Percentiles rank a stretch among this genome's conserved stretches.
These are phyloP conservation scores for Oscheius onirici DNA, from an alignment of 2,888 invertebrate species.

Conservation along the genomic window DNA sequence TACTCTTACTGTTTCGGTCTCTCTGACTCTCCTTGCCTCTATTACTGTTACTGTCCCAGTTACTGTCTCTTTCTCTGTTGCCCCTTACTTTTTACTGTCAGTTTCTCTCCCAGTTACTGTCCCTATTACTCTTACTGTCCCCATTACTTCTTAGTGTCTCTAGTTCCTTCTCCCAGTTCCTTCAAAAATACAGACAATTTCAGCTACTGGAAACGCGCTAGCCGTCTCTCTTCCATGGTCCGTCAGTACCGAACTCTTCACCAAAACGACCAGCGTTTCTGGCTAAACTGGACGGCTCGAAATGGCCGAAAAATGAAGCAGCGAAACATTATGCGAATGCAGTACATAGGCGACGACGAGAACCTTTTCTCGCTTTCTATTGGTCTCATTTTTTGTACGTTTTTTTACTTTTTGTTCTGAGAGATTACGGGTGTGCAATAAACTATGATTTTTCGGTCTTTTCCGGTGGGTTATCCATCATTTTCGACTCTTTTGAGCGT, in stretches of 20 bases:
- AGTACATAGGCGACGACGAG: constrained; percentile 50
- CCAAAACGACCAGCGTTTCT: constrained; percentile 56
- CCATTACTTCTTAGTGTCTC: background rate
- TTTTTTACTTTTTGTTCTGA: background rate
- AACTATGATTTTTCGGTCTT: too few relatives aligned
- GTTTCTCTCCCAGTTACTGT: background rate
- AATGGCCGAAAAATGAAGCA: constrained; percentile 48
- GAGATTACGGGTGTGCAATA: background rate
- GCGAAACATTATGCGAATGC: constrained; percentile 38
- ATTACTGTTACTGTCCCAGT: too few relatives aligned
- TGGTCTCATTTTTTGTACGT: background rate
- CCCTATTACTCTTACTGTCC: background rate
- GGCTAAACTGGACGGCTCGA: constrained; percentile 52
- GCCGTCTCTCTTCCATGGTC: constrained; percentile 53
- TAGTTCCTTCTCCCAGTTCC: background rate
- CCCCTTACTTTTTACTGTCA: too few relatives aligned
- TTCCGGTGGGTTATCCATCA: too few relatives aligned
- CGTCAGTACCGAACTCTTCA: constrained; percentile 48
- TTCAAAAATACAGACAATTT: background rate
- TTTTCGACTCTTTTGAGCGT: too few relatives aligned
- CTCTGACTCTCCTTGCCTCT: too few relatives aligned
- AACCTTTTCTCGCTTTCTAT: constrained; percentile 40
- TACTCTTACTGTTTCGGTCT: too few relatives aligned
- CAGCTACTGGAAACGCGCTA: constrained; percentile 46
- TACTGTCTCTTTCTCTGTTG: background rate